phyloP scores from a whole-genome alignment of 2,797 vertebrate genomes.

The Sebastes miniatus region DNA sequence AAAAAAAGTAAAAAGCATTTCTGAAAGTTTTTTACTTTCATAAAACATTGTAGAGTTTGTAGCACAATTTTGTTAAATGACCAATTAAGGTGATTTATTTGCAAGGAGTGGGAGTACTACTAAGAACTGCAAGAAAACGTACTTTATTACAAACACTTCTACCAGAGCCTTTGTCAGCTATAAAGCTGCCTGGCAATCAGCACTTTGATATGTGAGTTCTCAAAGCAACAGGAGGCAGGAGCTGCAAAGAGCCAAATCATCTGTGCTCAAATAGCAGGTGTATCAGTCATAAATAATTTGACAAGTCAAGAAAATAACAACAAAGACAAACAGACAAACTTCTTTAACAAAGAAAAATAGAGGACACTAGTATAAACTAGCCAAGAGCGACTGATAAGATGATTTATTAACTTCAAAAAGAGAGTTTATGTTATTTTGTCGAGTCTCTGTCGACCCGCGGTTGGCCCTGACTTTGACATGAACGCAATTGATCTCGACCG shows the following conservation, averaged over 20 bases:
- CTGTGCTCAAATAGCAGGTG: neutral
- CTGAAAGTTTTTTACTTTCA: neutral
- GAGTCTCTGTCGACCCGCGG: neutral
- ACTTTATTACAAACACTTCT: neutral
- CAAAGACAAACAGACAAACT: neutral
- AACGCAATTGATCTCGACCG: conserved; percentile 27
- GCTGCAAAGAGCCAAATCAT: conserved; percentile 1
- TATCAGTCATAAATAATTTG: neutral
- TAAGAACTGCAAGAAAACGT: neutral
- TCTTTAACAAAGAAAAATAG: neutral
- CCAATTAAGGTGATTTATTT: neutral
- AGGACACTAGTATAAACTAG: neutral
- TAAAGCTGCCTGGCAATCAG: neutral
- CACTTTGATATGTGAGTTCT: neutral
- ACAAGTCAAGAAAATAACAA: neutral
- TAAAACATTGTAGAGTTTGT: neutral
- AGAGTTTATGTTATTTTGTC: neutral
- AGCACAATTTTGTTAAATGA: neutral
- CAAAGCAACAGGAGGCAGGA: neutral
- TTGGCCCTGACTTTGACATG: conserved; percentile 1
- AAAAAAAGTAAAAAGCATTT: neutral
- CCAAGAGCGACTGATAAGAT: neutral
- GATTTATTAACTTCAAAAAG: conserved; percentile 2
- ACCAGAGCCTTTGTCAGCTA: neutral
- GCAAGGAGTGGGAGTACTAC: neutral